A percentile compares a stretch with the other conserved stretches of the same genome.
phyloP scores from a whole-genome alignment of 2,113 vertebrate species.

The Neopipo cinnamomea region DNA sequence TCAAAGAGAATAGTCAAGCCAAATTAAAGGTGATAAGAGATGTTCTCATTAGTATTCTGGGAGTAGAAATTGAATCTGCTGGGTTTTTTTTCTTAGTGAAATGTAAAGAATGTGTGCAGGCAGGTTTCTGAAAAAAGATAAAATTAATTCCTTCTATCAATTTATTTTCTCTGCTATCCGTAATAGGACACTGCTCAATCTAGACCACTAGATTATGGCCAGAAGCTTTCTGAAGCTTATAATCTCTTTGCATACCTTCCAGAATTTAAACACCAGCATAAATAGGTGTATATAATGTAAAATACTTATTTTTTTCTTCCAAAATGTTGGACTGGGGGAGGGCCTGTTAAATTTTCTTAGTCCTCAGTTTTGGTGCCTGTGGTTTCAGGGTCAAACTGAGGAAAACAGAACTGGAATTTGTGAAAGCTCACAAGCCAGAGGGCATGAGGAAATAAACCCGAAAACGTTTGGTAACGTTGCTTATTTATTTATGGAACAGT shows the following conservation, averaged over 20 bases:
- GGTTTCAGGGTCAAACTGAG: not conserved
- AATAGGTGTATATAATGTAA: not conserved
- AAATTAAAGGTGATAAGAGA: constrained; percentile 17
- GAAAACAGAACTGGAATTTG: not conserved
- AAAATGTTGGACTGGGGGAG: not conserved
- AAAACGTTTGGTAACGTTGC: not conserved
- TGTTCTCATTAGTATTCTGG: not conserved
- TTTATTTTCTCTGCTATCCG: not conserved
- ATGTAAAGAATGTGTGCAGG: not conserved
- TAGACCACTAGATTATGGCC: not conserved
- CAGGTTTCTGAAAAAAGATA: not conserved
- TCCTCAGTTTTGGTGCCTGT: not conserved
- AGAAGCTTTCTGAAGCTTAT: not conserved
- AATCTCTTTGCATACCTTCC: not conserved
- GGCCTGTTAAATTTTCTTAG: not conserved
- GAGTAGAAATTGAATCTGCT: not conserved
- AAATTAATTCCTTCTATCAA: not conserved
- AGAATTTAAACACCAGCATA: not conserved
- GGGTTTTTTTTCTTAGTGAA: not conserved
- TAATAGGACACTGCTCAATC: not conserved
- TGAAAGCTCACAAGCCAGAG: not conserved
- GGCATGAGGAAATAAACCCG: not conserved
- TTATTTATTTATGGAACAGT: not conserved
- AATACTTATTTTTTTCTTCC: not conserved
- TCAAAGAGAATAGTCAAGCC: not conserved